These are phyloP conservation scores for Scyliorhinus canicula DNA, from an alignment of 2,797 vertebrate genomes.

Conservation along the genomic window DNA sequence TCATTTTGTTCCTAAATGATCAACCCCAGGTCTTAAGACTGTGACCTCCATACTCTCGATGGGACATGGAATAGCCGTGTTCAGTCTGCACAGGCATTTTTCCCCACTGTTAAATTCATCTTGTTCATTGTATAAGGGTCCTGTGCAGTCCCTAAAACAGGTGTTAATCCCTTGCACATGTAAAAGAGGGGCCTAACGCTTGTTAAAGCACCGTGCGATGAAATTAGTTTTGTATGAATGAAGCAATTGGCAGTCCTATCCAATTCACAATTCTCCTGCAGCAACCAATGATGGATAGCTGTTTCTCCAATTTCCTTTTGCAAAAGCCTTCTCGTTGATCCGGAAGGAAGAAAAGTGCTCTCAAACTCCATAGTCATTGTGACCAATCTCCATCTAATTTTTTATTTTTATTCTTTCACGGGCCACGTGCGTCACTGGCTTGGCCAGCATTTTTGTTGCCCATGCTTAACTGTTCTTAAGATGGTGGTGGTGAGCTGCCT, in stretches of 20 bases:
- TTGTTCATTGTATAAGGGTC: not conserved
- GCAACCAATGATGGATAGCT: not conserved
- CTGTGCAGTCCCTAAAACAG: not conserved
- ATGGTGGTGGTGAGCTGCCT: too few relatives aligned
- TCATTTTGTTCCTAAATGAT: not conserved
- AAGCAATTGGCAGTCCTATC: not conserved
- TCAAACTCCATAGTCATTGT: not conserved
- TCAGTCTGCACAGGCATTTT: not conserved
- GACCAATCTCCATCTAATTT: not conserved
- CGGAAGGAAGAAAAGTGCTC: not conserved
- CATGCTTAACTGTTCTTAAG: too few relatives aligned
- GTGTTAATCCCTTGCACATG: not conserved
- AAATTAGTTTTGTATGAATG: not conserved
- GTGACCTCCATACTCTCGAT: not conserved
- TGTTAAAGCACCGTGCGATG: not conserved
- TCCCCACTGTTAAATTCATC: not conserved
- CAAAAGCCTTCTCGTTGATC: not conserved
- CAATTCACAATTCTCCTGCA: not conserved
- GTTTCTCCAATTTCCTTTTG: not conserved
- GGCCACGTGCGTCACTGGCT: too few relatives aligned
- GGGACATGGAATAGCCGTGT: not conserved
- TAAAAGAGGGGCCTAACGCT: not conserved
- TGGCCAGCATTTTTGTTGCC: too few relatives aligned
- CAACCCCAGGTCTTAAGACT: not conserved
- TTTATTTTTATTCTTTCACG: too few relatives aligned